Evolutionary conservation across 2,888 invertebrate species (phyloP).

Genomic region (Nephrotoma guestfalica): DNA sequence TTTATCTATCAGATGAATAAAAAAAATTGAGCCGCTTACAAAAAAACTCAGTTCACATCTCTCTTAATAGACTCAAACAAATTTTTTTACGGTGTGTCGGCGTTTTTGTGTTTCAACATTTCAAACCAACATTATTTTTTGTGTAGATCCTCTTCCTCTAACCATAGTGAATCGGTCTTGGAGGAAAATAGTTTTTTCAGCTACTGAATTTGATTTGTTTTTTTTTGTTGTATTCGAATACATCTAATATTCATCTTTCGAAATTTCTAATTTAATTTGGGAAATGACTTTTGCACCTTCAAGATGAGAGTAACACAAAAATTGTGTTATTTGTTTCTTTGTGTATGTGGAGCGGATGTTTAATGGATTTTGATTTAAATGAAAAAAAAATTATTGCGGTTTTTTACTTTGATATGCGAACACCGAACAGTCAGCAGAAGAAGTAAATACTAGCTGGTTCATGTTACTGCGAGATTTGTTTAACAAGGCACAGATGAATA

Average conservation of each 20-base stretch:
- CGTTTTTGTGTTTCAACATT: not conserved
- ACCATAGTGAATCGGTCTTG: not conserved
- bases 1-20: not conserved
- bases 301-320: not conserved
- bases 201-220: not conserved
- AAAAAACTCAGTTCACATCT: not conserved
- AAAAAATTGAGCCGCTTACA: not conserved
- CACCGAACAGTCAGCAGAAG: not conserved
- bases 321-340: not conserved
- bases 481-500: not conserved
- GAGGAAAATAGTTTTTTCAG: not conserved
- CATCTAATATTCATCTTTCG: not conserved
- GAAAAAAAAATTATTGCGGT: not conserved
- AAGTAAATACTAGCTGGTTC: not conserved
- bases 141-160: not conserved
- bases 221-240: not conserved
- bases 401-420: not conserved
- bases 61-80: not conserved
- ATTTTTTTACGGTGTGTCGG: not conserved
- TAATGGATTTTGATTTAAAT: not conserved
- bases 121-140: not conserved
- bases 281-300: not conserved
- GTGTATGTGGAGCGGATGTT: not conserved
- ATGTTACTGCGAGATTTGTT: not conserved
- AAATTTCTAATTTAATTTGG: not conserved